Conservation (phyloP, 2,888 invertebrate genomes). For the Fragum whitleyi region DNA sequence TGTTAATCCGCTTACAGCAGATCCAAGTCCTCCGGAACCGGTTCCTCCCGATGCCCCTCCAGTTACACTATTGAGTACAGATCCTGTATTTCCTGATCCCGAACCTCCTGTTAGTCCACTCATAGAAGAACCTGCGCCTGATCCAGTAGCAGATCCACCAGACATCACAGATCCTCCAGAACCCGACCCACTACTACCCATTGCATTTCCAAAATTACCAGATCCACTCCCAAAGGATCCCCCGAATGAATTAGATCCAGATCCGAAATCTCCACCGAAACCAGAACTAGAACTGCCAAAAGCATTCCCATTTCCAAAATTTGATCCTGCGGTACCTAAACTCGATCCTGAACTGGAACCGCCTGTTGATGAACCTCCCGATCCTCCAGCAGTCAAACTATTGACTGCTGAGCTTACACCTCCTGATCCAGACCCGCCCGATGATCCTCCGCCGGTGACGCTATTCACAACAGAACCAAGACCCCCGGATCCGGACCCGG, state of each 20-base stretch:
- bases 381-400: conserved; percentile 30
- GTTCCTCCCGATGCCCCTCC: conserved; percentile 17
- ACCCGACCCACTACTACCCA: background rate
- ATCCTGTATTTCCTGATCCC: conserved; percentile 10
- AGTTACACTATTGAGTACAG: too few species aligned
- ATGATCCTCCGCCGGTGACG: background rate
- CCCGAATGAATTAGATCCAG: conserved; percentile 8
- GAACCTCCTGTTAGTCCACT: background rate
- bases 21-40: background rate
- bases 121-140: background rate
- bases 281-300: conserved; percentile 43
- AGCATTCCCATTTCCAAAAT: conserved; percentile 25
- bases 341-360: conserved; percentile 32
- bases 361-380: conserved; percentile 25
- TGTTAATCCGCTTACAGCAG: background rate
- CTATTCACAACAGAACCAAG: conserved; percentile 21
- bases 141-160: conserved; percentile 18
- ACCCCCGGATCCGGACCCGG: conserved; percentile 25
- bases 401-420: background rate
- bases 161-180: background rate
- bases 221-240: conserved; percentile 14
- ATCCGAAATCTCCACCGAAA: conserved; percentile 34
- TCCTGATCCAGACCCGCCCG: background rate
- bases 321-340: conserved; percentile 40
- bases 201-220: conserved; percentile 2